Base-by-base conservation (phyloP, 2,797 vertebrate species). In the Platyrinchus mystaceus region DNA sequence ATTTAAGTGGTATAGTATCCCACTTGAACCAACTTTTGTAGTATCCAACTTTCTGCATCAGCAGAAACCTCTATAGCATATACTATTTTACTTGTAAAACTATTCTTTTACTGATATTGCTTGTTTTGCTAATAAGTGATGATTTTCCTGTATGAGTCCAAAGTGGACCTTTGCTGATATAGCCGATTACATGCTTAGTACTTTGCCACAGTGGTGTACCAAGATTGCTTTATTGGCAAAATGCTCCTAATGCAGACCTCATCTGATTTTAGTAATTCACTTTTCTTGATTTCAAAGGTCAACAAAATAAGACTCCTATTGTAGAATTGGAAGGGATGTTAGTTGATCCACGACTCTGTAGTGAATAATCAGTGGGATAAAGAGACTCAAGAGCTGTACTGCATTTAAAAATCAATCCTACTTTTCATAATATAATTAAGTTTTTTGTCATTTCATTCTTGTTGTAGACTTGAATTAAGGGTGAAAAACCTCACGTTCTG, bases 341-440 rank as follows among this genome's bases (percentile, higher is more conserved):
- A 87, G 49, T 44, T 83, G 63, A 87, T 96, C 23, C 49, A 71
- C 0, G 4, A 59, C 76, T 92, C 49, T 66, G 27, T 90, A 74
- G 26, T 83, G 68, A 93, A 80, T 95, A 83, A 79, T 92, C 46
- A 47, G 68, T 85, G 43, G 62, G 28, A 79, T 88, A 63, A 83
- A 94, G 64, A 95, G 66, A 80, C 66, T 64, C 66, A 77, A 80
- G 68, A 88, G 53, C 84, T 92, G 76, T 66, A 81, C 37, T 63
- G 69, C 89, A 71, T 93, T 95, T 93, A 96, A 95, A 95, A 96
- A 92, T 89, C 77, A 93, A 87, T 90, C 15, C 13, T 90, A 7
- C 73, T 96, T 95, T 94, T 95, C 76, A 53, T 89, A 94, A 92
- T 91, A 64, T 80, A 80, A 94, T 92, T 93, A 87, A 43, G 19